phyloP scores from a whole-genome alignment of 2,888 invertebrate species.

The Ephialtes manifestator region DNA sequence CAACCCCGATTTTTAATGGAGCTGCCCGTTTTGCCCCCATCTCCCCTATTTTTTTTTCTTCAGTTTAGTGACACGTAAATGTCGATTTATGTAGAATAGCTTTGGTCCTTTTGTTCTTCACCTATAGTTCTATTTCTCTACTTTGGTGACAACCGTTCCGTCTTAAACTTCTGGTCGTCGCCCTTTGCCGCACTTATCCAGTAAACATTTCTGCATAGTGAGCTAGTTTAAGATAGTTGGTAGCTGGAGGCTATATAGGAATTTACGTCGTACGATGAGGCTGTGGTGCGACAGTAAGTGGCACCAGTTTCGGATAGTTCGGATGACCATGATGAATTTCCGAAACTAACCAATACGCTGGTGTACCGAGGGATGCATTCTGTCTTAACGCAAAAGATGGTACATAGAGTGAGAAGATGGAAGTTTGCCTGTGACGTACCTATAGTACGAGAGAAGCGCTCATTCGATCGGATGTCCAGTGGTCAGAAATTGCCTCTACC shows the following conservation, averaged over 20 bases:
- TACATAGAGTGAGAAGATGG: constrained; percentile 12
- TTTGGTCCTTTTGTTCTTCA: no score
- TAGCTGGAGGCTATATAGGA: constrained; percentile 62
- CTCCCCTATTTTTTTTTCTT: no score
- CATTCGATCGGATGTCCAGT: constrained; percentile 21
- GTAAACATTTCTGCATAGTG: background rate
- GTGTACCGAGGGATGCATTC: constrained; percentile 42
- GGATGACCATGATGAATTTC: constrained; percentile 79
- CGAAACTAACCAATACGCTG: constrained; percentile 70
- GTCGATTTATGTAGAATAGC: background rate
- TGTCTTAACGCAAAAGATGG: constrained; percentile 1
- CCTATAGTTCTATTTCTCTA: no score
- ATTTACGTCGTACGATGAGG: constrained; percentile 18
- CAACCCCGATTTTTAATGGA: no score
- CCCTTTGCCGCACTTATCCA: background rate
- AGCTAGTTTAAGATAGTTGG: constrained; percentile 55
- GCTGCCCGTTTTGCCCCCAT: no score
- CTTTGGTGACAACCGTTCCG: background rate
- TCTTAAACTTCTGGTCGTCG: background rate
- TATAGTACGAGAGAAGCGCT: background rate
- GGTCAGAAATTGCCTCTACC: constrained; percentile 3
- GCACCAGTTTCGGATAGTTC: constrained; percentile 75
- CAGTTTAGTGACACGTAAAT: background rate
- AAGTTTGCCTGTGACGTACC: constrained; percentile 30
- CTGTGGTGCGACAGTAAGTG: constrained; percentile 21